phyloP scores from a whole-genome alignment of 2,797 vertebrate species.

The Myioborus miniatus region DNA sequence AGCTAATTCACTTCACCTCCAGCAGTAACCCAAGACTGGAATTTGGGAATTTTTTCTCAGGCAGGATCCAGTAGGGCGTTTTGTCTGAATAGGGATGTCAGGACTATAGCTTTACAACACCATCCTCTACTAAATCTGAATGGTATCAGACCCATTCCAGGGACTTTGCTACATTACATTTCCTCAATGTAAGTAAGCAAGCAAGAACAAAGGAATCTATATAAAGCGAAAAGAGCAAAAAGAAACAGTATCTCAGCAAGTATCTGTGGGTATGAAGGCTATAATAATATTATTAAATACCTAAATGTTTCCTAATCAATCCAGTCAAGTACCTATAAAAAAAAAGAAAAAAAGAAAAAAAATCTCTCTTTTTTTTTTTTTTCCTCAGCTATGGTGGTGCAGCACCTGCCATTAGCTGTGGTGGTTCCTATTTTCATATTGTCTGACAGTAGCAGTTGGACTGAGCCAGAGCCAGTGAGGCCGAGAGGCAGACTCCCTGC shows the following conservation, averaged over 20 bases:
- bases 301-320: conserved; percentile 37
- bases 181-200: not conserved
- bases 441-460: conserved; percentile 88
- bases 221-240: not conserved
- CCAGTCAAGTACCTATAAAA: not conserved
- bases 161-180: not conserved
- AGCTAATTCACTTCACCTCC: not conserved
- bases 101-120: not conserved
- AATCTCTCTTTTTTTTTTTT: conserved; percentile 29
- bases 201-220: not conserved
- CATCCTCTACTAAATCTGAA: not conserved
- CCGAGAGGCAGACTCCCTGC: conserved; percentile 83
- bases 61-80: not conserved
- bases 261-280: not conserved
- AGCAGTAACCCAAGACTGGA: not conserved
- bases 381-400: conserved; percentile 78
- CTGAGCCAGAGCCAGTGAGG: conserved; percentile 81
- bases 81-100: not conserved
- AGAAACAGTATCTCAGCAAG: not conserved
- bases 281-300: conserved; percentile 5
- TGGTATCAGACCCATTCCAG: not conserved
- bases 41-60: not conserved
- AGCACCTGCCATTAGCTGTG: conserved; percentile 91
- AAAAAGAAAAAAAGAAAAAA: not conserved
- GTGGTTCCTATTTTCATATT: conserved; percentile 87